phyloP scores from a whole-genome alignment of 2,113 vertebrate species.

The Pteronura brasiliensis region DNA sequence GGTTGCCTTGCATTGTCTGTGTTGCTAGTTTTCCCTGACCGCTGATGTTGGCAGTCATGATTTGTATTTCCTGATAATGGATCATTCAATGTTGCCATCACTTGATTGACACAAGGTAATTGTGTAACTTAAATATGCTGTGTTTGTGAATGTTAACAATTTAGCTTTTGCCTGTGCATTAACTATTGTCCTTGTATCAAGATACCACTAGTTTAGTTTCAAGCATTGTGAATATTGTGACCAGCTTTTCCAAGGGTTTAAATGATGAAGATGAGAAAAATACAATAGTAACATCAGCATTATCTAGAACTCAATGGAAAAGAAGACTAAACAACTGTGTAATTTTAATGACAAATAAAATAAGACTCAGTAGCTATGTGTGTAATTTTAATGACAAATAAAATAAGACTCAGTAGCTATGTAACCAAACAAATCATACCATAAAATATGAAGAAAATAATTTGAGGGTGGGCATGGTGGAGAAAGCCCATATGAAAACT shows the following conservation, averaged over 20 bases:
- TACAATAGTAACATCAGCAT: neutral
- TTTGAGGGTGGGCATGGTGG: neutral
- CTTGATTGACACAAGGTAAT: neutral
- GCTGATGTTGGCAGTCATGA: neutral
- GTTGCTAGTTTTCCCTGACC: neutral
- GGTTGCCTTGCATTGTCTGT: neutral
- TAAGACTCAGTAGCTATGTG: neutral
- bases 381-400: neutral
- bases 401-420: neutral
- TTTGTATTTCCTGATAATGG: neutral
- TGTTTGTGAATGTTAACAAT: neutral
- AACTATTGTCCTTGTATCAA: neutral
- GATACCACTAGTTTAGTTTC: neutral
- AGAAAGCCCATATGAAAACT: neutral
- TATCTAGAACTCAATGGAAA: neutral
- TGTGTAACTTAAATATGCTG: neutral
- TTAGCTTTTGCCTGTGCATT: neutral
- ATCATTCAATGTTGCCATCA: neutral
- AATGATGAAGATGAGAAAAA: neutral
- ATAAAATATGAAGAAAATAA: neutral
- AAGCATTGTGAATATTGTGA: neutral
- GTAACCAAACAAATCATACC: neutral
- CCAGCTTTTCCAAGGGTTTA: neutral
- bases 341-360: neutral
- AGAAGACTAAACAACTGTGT: neutral